phyloP scores from a whole-genome alignment of 2,797 vertebrate genomes.

The Peromyscus melanophrys region DNA sequence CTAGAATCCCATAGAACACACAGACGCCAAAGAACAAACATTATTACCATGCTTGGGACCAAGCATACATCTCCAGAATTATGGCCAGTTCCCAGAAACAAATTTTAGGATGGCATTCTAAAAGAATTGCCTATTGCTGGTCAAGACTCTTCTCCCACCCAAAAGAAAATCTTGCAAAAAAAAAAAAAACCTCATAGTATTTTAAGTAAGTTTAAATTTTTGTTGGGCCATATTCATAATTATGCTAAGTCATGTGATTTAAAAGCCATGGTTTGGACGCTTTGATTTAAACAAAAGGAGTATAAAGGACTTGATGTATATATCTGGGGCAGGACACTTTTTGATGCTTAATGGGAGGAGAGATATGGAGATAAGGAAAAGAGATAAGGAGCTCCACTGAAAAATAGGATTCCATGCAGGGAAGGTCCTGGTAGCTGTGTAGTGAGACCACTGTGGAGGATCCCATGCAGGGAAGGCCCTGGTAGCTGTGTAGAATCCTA shows the following conservation, averaged over 20 bases:
- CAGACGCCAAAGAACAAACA: accelerated
- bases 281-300: too few species aligned
- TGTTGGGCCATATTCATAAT: neutral
- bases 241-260: neutral
- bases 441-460: neutral
- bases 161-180: neutral
- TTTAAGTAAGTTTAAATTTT: neutral
- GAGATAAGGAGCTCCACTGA: neutral
- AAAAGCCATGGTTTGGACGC: neutral
- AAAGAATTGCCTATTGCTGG: neutral
- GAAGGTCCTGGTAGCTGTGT: neutral
- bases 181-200: neutral
- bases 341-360: neutral
- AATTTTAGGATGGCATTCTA: neutral
- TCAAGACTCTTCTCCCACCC: neutral
- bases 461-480: too few species aligned
- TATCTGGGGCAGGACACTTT: neutral
- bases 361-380: neutral
- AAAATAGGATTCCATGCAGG: neutral
- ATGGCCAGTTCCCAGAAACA: neutral
- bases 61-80: too few species aligned
- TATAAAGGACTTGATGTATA: accelerated
- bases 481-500: neutral
- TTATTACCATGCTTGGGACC: accelerated
- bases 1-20: neutral